These are phyloP conservation scores for Siderastrea radians DNA, from an alignment of 92 coral and sea anemone genomes.

Conservation along the genomic window DNA sequence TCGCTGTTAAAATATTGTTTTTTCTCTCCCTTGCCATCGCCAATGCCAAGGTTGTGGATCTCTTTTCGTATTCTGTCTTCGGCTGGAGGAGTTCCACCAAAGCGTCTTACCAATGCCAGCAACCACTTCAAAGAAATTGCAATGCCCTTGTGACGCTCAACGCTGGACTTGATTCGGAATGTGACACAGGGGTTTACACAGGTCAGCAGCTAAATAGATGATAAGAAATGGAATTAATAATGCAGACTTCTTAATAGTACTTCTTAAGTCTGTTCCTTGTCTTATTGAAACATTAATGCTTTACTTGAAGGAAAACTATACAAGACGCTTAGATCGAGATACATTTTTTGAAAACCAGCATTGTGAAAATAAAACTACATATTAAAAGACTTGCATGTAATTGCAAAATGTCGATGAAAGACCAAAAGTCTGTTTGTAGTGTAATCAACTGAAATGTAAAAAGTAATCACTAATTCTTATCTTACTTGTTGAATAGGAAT, in stretches of 20 bases:
- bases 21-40: neutral
- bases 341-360: too few species aligned
- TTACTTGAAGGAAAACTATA: neutral
- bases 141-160: neutral
- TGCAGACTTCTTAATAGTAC: too few species aligned
- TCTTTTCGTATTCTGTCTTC: conserved; percentile 14
- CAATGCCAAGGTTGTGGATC: neutral
- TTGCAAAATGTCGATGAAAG: too few species aligned
- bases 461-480: neutral
- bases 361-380: too few species aligned
- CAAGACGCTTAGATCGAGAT: neutral
- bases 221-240: neutral
- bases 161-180: neutral
- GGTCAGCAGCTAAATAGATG: conserved; percentile 22
- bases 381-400: too few species aligned
- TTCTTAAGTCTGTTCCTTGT: neutral
- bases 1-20: neutral
- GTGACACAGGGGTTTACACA: conserved; percentile 22
- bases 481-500: conserved; percentile 39
- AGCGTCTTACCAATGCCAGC: neutral
- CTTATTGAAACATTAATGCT: neutral
- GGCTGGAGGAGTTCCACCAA: conserved; percentile 3
- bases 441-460: too few species aligned
- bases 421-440: neutral
- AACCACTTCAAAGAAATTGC: conserved; percentile 33